phyloP scores from a whole-genome alignment of 2,797 vertebrate species.

The Cirrhinus mrigala region DNA sequence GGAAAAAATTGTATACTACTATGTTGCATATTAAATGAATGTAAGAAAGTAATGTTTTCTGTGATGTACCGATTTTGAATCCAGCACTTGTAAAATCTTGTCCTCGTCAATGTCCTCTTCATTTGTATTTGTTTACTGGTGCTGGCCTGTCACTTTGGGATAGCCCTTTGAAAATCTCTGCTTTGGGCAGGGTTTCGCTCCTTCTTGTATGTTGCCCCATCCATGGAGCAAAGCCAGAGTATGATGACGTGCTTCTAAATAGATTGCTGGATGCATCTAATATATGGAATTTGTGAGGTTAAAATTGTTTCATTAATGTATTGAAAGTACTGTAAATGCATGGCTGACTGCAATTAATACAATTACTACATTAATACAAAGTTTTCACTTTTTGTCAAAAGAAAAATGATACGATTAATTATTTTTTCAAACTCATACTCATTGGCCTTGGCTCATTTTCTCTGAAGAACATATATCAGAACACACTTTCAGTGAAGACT shows the following conservation, averaged over 20 bases:
- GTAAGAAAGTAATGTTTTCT: neutral
- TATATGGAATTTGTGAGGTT: neutral
- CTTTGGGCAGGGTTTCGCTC: neutral
- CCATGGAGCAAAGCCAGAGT: conserved; percentile 14
- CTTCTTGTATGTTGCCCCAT: neutral
- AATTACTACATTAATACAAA: too few relatives aligned
- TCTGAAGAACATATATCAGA: too few relatives aligned
- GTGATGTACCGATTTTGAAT: neutral
- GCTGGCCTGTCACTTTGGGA: neutral
- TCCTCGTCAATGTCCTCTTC: neutral
- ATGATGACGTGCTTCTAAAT: neutral
- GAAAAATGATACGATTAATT: too few relatives aligned
- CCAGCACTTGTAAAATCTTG: neutral
- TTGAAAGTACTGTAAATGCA: neutral
- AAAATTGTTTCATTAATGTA: neutral
- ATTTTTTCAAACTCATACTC: too few relatives aligned
- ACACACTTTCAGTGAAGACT: too few relatives aligned
- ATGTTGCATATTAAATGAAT: neutral
- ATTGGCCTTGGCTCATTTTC: too few relatives aligned
- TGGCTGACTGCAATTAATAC: neutral
- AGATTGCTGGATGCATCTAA: conserved; percentile 16
- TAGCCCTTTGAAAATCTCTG: neutral
- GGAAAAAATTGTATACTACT: neutral
- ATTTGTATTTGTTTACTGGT: neutral
- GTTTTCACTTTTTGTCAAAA: too few relatives aligned